Evolutionary conservation across 2,797 vertebrate species (phyloP).

Genomic region (Ceryle rudis): DNA sequence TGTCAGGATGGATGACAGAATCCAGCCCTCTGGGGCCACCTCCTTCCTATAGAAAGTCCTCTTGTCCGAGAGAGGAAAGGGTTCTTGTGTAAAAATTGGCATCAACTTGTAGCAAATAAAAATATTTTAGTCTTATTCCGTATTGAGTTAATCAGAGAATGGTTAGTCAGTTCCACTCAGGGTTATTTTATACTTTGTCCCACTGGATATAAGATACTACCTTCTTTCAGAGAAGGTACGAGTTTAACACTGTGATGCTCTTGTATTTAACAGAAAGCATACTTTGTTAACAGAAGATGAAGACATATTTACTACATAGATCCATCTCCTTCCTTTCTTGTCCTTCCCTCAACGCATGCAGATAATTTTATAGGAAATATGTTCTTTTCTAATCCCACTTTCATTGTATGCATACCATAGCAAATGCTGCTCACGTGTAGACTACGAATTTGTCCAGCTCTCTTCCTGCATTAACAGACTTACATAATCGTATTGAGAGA

Average conservation of each 20-base stretch:
- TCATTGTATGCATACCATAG: slow-evolving; percentile 26
- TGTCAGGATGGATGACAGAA: neutral
- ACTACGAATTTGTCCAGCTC: slow-evolving; percentile 44
- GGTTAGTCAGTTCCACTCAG: neutral
- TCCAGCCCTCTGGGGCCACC: neutral
- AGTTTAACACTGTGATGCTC: neutral
- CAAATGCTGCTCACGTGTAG: slow-evolving; percentile 34
- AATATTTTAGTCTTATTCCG: neutral
- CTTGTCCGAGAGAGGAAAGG: neutral
- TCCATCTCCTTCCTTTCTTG: neutral
- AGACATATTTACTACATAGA: neutral
- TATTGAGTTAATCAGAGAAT: neutral
- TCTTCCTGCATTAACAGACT: slow-evolving; percentile 66
- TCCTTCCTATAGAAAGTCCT: neutral
- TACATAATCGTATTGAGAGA: slow-evolving; percentile 71
- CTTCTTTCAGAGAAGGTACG: neutral
- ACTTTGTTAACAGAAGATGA: neutral
- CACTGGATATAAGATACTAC: neutral
- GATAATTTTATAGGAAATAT: neutral
- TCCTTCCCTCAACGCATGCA: neutral
- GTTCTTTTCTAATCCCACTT: slow-evolving; percentile 34
- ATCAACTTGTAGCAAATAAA: neutral
- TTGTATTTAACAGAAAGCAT: neutral
- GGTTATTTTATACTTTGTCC: neutral
- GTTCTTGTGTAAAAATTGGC: neutral